Evolutionary conservation across 2,888 invertebrate species (phyloP).

Genomic region (Hedychridium roseum): DNA sequence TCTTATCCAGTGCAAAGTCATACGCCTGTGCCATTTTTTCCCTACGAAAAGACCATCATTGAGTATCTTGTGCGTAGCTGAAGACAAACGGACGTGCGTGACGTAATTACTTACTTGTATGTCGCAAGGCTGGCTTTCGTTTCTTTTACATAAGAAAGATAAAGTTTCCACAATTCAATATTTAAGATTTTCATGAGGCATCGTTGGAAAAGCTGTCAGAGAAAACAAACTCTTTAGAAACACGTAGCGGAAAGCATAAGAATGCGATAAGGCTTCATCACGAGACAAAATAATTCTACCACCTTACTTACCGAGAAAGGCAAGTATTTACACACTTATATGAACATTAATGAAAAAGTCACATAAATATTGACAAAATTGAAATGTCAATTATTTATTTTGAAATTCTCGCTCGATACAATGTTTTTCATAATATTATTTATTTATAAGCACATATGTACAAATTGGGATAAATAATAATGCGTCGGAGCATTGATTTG

Average conservation of each 20-base stretch:
- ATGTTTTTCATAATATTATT: conserved; percentile 34
- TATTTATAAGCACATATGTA: conserved; percentile 22
- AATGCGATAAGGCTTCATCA: conserved; percentile 19
- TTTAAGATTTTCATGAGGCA: conserved; percentile 98
- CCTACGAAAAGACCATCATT: conserved; percentile 66
- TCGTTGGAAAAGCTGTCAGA: conserved; percentile 89
- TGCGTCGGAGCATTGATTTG: conserved; percentile 54
- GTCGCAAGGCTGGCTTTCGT: conserved; percentile 92
- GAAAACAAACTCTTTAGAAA: conserved; percentile 49
- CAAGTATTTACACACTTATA: conserved; percentile 36
- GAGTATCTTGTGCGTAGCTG: conserved; percentile 1
- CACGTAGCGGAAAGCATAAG: conserved; percentile 21
- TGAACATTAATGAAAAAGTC: conserved; percentile 28
- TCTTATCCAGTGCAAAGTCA: conserved; percentile 98
- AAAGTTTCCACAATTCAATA: conserved; percentile 98
- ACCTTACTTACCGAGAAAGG: conserved; percentile 58
- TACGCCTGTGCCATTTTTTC: conserved; percentile 99
- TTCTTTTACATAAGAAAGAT: conserved; percentile 97
- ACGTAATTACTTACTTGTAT: conserved; percentile 83
- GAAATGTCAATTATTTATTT: conserved; percentile 37
- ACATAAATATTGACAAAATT: conserved; percentile 37
- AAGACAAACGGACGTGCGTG: conserved; percentile 6
- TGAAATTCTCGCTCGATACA: conserved; percentile 34
- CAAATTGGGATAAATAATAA: conserved; percentile 56
- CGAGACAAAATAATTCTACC: conserved; percentile 33